Percentiles rank a stretch among this genome's conserved stretches.
Conservation (phyloP, 2,797 vertebrate species). For the Macropus fuliginosus region DNA sequence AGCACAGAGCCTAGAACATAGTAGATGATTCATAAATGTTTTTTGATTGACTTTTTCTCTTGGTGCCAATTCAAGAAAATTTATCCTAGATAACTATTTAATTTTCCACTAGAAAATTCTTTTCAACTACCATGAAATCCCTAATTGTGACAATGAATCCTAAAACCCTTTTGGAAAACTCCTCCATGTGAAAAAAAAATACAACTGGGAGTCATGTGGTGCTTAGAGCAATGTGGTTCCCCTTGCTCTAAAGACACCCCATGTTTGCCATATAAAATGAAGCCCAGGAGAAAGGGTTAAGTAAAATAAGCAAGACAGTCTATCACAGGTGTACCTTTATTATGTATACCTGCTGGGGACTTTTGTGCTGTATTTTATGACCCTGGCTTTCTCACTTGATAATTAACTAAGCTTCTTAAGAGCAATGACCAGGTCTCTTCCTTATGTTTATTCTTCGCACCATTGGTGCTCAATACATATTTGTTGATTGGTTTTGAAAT, state of each 20-base stretch:
- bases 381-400: not conserved
- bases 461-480: not conserved
- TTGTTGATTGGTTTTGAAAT: not conserved
- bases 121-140: not conserved
- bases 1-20: not conserved
- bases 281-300: not conserved
- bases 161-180: not conserved
- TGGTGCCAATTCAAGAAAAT: not conserved
- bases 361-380: not conserved
- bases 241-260: not conserved
- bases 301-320: not conserved
- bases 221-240: not conserved
- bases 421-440: not conserved
- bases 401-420: not conserved
- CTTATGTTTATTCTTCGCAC: not conserved
- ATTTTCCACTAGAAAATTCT: not conserved
- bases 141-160: not conserved
- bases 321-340: not conserved
- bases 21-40: not conserved
- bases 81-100: not conserved
- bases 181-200: not conserved
- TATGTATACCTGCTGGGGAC: not conserved
- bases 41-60: not conserved
- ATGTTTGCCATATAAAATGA: too few species aligned
- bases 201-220: not conserved